phyloP scores from a whole-genome alignment of 2,888 invertebrate genomes.

The Tanypteryx hageni region DNA sequence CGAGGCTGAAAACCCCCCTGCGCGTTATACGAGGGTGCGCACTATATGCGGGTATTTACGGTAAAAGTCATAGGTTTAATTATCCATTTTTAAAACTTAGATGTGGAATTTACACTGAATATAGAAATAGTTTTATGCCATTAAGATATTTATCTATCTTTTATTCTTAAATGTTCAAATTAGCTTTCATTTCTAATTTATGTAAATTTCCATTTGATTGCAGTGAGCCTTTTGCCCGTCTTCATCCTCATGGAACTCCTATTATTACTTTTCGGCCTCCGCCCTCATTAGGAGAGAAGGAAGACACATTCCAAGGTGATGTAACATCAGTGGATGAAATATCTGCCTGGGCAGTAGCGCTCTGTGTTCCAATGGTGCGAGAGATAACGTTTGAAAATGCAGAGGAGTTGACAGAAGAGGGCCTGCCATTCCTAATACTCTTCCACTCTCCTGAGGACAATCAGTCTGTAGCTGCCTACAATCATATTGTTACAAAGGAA shows the following conservation, averaged over 20 bases:
- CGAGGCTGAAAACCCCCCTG: too few relatives aligned
- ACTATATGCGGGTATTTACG: too few relatives aligned
- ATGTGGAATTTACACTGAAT: too few relatives aligned
- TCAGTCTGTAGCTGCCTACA: constrained; percentile 91
- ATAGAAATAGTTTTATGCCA: too few relatives aligned
- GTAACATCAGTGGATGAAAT: constrained; percentile 88
- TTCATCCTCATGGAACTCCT: constrained; percentile 87
- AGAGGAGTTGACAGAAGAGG: constrained; percentile 98
- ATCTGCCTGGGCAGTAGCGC: constrained; percentile 73
- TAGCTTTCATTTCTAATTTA: too few relatives aligned
- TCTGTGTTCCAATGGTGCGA: constrained; percentile 95
- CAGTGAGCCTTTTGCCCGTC: constrained; percentile 83
- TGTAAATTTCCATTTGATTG: neutral
- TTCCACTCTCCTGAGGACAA: constrained; percentile 92
- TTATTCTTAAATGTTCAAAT: too few relatives aligned
- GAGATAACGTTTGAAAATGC: constrained; percentile 99
- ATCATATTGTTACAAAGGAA: constrained; percentile 86
- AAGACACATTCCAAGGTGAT: constrained; percentile 89
- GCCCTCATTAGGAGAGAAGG: constrained; percentile 86
- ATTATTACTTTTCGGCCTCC: constrained; percentile 88
- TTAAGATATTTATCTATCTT: too few relatives aligned
- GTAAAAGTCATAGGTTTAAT: too few relatives aligned
- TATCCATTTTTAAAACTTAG: too few relatives aligned
- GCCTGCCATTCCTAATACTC: constrained; percentile 97
- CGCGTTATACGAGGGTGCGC: too few relatives aligned